Conservation (phyloP, 2,888 invertebrate species). For the Rhagium mordax region DNA sequence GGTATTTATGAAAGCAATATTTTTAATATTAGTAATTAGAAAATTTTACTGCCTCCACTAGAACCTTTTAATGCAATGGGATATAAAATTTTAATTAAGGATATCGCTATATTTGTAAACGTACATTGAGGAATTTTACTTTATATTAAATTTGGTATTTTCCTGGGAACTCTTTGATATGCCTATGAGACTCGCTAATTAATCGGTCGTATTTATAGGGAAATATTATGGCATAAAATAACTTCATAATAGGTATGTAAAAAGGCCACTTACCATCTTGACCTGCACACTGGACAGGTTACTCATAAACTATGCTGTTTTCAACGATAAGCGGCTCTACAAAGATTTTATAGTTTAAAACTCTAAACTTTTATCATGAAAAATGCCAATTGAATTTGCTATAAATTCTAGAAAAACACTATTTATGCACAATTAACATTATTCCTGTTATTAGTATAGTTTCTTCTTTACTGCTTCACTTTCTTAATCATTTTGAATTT, state of each 20-base stretch:
- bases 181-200: slow-evolving; percentile 30
- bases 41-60: slow-evolving; percentile 7
- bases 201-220: slow-evolving; percentile 42
- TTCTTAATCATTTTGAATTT: too few species aligned
- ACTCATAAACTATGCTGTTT: neutral
- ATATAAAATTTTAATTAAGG: slow-evolving; percentile 27
- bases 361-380: neutral
- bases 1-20: neutral
- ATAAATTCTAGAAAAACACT: too few species aligned
- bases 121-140: slow-evolving; percentile 16
- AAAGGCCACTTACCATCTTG: slow-evolving; percentile 39
- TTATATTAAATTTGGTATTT: slow-evolving; percentile 17
- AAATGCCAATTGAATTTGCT: neutral
- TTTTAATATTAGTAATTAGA: slow-evolving; percentile 14
- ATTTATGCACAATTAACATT: too few species aligned
- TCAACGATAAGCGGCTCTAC: neutral
- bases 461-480: too few species aligned
- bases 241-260: slow-evolving; percentile 37
- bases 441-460: too few species aligned
- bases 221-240: slow-evolving; percentile 44
- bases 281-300: slow-evolving; percentile 28
- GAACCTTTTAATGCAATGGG: slow-evolving; percentile 13
- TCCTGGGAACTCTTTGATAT: slow-evolving; percentile 28
- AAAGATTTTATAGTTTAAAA: neutral
- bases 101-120: slow-evolving; percentile 23